A percentile compares a stretch with the other conserved stretches of the same genome.
These are phyloP conservation scores for Oithona nana DNA, from an alignment of 2,888 invertebrate genomes.

Conservation along the genomic window DNA sequence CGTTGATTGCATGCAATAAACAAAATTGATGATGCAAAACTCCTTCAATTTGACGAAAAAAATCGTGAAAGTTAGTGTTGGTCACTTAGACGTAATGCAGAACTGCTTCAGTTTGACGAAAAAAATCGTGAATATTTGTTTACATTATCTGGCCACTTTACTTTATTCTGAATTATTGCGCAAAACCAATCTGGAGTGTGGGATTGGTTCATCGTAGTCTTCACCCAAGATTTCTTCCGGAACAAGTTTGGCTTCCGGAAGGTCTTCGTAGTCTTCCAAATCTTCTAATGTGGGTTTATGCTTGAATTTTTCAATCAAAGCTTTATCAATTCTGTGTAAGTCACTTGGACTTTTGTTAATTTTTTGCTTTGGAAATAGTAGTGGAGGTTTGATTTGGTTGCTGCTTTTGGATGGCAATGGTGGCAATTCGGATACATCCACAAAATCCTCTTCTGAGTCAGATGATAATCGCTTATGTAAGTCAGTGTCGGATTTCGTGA, in stretches of 20 bases:
- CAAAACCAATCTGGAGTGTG: background rate
- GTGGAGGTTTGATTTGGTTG: background rate
- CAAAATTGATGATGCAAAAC: no score
- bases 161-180: no score
- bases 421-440: background rate
- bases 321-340: background rate
- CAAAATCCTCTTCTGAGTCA: background rate
- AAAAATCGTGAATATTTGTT: no score
- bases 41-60: no score
- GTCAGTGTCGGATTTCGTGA: background rate
- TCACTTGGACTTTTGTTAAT: background rate
- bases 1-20: background rate
- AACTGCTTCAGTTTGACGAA: no score
- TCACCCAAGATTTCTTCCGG: background rate
- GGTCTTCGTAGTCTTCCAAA: background rate
- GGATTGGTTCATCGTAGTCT: background rate
- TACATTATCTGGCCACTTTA: no score
- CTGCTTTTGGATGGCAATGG: background rate
- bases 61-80: no score
- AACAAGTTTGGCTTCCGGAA: background rate
- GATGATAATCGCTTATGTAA: background rate
- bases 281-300: background rate
- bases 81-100: no score
- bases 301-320: background rate
- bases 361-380: background rate